A percentile compares a stretch with the other conserved stretches of the same genome.
Conservation (phyloP, 2,797 vertebrate species). For the Eidolon dupreanum region DNA sequence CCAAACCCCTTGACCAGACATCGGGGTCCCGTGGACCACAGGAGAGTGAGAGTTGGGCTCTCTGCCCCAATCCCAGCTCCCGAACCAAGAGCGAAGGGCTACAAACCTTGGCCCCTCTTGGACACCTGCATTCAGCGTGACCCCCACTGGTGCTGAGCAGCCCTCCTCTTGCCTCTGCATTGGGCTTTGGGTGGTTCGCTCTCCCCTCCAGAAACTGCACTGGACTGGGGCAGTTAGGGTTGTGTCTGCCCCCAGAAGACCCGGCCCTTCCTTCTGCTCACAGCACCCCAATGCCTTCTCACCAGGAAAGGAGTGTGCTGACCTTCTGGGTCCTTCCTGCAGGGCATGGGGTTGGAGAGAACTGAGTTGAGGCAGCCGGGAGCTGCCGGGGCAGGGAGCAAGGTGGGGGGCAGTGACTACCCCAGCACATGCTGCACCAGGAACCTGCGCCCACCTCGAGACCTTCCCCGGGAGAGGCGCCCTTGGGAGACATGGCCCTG, state of each 20-base stretch:
- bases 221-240: not conserved
- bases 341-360: not conserved
- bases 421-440: not conserved
- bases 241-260: not conserved
- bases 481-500: not conserved
- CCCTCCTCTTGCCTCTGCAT: not conserved
- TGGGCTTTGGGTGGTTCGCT: not conserved
- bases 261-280: not conserved
- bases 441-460: accelerated
- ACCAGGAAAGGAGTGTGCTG: not conserved
- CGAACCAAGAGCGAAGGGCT: not conserved
- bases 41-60: not conserved
- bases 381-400: too few relatives aligned
- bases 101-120: not conserved
- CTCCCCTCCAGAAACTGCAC: not conserved
- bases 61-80: not conserved
- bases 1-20: not conserved
- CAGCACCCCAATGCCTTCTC: not conserved
- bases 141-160: accelerated
- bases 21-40: accelerated
- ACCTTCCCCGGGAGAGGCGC: not conserved
- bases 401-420: not conserved
- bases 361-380: accelerated
- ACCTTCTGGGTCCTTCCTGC: not conserved
- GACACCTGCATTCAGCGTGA: accelerated